phyloP scores from a whole-genome alignment of 2,888 invertebrate species.

The Pollenia amentaria region DNA sequence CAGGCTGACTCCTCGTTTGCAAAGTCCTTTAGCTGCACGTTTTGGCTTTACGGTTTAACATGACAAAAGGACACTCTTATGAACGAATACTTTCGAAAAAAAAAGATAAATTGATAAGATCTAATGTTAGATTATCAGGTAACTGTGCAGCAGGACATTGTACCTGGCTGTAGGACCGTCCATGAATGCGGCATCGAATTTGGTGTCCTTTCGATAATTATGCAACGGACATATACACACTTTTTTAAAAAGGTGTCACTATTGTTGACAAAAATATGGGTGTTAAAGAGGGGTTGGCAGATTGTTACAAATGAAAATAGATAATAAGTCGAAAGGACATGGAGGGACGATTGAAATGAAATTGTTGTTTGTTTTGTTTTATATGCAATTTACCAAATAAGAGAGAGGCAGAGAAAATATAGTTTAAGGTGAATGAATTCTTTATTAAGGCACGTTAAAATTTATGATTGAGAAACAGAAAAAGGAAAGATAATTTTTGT shows the following conservation, averaged over 20 bases:
- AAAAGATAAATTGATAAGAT: slow-evolving; percentile 69
- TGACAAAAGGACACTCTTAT: slow-evolving; percentile 64
- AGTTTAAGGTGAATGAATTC: slow-evolving; percentile 13
- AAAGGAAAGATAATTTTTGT: not conserved
- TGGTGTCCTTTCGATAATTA: slow-evolving; percentile 50
- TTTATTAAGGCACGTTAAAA: slow-evolving; percentile 6
- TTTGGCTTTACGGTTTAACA: slow-evolving; percentile 65
- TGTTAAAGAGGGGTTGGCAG: slow-evolving; percentile 72
- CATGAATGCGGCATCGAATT: not conserved
- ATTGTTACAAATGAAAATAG: slow-evolving; percentile 73
- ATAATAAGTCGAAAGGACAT: slow-evolving; percentile 42
- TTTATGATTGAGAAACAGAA: not conserved
- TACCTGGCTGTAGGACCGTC: slow-evolving; percentile 21
- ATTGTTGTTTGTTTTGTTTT: slow-evolving; percentile 57
- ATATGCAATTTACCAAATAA: slow-evolving; percentile 53
- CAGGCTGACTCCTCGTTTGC: not conserved
- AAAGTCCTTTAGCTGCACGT: not conserved
- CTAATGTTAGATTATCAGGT: slow-evolving; percentile 68
- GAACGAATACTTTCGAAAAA: not conserved
- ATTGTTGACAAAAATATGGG: slow-evolving; percentile 63
- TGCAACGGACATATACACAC: slow-evolving; percentile 57
- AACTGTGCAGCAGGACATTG: slow-evolving; percentile 70
- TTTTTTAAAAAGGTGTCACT: slow-evolving; percentile 50
- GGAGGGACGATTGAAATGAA: slow-evolving; percentile 6
- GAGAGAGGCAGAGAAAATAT: not conserved